phyloP scores from a whole-genome alignment of 2,797 vertebrate genomes.

The Esox masquinongy region DNA sequence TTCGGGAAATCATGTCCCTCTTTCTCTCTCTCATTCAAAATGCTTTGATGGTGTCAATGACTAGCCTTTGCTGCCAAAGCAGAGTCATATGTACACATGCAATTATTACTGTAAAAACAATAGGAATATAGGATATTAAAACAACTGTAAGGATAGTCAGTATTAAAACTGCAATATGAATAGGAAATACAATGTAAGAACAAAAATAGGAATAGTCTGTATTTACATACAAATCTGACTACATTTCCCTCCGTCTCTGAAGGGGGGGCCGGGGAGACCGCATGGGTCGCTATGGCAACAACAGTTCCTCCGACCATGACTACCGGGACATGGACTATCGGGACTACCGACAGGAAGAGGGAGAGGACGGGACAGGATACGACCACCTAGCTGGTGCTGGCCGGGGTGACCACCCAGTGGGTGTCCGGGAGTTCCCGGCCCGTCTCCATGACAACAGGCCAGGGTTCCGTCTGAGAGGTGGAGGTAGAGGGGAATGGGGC shows the following conservation, averaged over 20 bases:
- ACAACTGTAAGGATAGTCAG: too few relatives aligned
- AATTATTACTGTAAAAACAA: too few relatives aligned
- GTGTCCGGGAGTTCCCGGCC: slow-evolving; percentile 52
- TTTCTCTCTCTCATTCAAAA: background rate
- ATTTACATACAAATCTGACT: too few relatives aligned
- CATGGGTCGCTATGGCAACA: slow-evolving; percentile 83
- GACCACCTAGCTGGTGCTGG: slow-evolving; percentile 48
- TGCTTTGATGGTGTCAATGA: too few relatives aligned
- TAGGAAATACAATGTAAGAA: too few relatives aligned
- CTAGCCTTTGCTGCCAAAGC: too few relatives aligned
- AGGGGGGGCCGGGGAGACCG: slow-evolving; percentile 87
- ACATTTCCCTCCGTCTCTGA: background rate
- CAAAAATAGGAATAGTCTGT: too few relatives aligned
- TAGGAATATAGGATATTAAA: too few relatives aligned
- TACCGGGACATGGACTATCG: slow-evolving; percentile 90
- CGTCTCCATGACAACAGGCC: slow-evolving; percentile 47
- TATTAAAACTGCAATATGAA: too few relatives aligned
- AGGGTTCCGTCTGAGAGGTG: slow-evolving; percentile 63
- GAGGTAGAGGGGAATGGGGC: slow-evolving; percentile 44
- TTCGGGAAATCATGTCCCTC: background rate
- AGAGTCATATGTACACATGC: too few relatives aligned
- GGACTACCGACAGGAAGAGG: slow-evolving; percentile 80
- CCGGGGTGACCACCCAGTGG: slow-evolving; percentile 38
- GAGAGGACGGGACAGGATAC: slow-evolving; percentile 53
- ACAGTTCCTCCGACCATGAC: slow-evolving; percentile 77